Percentiles rank a stretch among this genome's conserved stretches.
phyloP scores from a whole-genome alignment of 2,797 vertebrate species.

The Masticophis lateralis region DNA sequence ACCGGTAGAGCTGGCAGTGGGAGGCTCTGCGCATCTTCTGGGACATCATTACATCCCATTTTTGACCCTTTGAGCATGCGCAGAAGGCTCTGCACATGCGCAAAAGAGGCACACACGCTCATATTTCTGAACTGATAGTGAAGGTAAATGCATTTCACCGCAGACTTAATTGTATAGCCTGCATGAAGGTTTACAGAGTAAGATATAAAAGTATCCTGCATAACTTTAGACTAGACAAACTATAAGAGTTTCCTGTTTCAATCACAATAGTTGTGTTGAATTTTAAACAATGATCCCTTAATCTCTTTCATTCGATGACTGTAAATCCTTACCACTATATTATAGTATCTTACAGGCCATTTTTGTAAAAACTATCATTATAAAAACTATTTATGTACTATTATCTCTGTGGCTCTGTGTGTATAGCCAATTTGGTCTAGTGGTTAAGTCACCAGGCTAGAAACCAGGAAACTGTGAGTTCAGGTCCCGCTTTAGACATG shows the following conservation, averaged over 20 bases:
- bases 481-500: neutral
- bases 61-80: too few species aligned
- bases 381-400: neutral
- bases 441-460: neutral
- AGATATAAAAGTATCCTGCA: neutral
- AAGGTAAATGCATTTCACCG: too few species aligned
- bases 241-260: neutral
- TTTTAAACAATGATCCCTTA: neutral
- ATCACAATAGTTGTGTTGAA: neutral
- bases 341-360: neutral
- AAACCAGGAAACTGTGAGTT: neutral
- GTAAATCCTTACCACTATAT: neutral
- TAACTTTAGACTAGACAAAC: neutral
- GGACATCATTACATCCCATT: too few species aligned
- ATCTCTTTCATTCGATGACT: neutral
- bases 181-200: neutral
- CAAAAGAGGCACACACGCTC: too few species aligned
- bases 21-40: too few species aligned
- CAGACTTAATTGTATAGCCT: neutral
- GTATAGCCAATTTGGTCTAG: neutral
- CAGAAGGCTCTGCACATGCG: too few species aligned
- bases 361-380: neutral
- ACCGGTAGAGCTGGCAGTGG: too few species aligned
- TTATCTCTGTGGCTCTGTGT: neutral
- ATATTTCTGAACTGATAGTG: too few species aligned